Evolutionary conservation across 1,140 invertebrate species (phyloP).

Genomic region (Dendrolimus kikuchii): DNA sequence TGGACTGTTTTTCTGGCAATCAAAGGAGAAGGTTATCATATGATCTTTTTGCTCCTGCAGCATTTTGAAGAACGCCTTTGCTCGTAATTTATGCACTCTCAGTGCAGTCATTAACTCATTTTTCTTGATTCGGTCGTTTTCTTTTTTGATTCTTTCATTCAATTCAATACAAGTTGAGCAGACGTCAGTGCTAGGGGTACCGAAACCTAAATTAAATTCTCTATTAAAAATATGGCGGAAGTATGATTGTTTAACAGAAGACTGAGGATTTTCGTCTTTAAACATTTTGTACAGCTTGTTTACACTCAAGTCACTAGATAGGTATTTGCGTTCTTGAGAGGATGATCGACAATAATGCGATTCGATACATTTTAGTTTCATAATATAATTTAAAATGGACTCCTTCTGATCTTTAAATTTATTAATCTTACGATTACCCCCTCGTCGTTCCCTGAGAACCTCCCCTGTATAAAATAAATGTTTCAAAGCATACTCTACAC

Average conservation of each 20-base stretch:
- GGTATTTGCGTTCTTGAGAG: constrained; percentile 16
- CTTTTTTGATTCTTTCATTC: constrained; percentile 7
- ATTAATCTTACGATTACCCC: constrained; percentile 18
- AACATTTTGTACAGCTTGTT: constrained; percentile 21
- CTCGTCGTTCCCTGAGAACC: constrained; percentile 13
- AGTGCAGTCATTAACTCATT: constrained; percentile 17
- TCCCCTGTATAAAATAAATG: constrained; percentile 19
- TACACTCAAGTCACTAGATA: constrained; percentile 19
- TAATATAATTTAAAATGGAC: constrained; percentile 17
- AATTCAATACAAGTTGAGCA: constrained; percentile 10
- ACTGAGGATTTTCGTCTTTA: constrained; percentile 9
- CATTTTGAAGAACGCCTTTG: constrained; percentile 23
- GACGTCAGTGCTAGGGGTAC: constrained; percentile 5
- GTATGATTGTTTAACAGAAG: constrained; percentile 3
- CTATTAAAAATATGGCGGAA: constrained; percentile 14
- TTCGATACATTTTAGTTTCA: constrained; percentile 19
- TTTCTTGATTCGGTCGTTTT: constrained; percentile 7
- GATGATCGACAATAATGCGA: constrained; percentile 23
- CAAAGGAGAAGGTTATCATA: too few species aligned
- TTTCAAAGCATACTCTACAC: too few species aligned
- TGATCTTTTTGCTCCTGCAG: constrained; percentile 21
- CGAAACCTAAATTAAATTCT: constrained; percentile 15
- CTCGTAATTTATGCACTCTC: constrained; percentile 20
- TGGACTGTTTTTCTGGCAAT: constrained; percentile 23
- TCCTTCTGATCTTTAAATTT: constrained; percentile 23